Evolutionary conservation across 2,797 vertebrate genomes (phyloP).

Genomic region (Cirrhinus molitorella): DNA sequence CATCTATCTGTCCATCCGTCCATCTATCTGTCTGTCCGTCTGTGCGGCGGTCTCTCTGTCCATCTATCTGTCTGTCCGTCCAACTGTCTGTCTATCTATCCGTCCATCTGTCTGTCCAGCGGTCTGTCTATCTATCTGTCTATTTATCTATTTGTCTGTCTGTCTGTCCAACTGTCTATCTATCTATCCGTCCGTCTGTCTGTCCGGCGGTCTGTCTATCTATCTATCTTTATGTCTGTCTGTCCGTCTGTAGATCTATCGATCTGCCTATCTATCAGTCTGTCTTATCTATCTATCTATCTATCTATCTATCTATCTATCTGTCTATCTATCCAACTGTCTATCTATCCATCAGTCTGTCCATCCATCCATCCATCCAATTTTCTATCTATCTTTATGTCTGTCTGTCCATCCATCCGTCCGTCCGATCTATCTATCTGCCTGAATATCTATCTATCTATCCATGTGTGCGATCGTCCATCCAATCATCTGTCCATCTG

Average conservation of each 20-base stretch:
- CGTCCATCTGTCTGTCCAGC: not conserved
- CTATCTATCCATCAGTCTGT: not conserved
- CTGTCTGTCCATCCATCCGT: not conserved
- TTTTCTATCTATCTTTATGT: not conserved
- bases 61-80: not conserved
- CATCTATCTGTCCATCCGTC: not conserved
- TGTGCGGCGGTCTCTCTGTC: not conserved
- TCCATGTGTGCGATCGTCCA: not conserved
- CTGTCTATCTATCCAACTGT: not conserved
- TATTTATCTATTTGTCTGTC: no score
- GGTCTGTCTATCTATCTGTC: not conserved
- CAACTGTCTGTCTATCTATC: not conserved
- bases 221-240: not conserved
- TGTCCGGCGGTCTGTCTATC: not conserved
- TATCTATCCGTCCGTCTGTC: not conserved
- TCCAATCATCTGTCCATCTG: not conserved
- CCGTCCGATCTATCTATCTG: not conserved
- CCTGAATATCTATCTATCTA: not conserved
- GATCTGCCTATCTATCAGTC: not conserved
- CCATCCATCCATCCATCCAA: no score
- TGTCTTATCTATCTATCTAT: not conserved
- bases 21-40: not conserved
- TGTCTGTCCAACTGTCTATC: not conserved
- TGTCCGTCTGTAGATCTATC: no score
- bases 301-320: not conserved